Percentiles rank a stretch among this genome's conserved stretches.
Evolutionary conservation across 2,888 invertebrate species (phyloP).

Genomic region (Trachelus iudaicus): DNA sequence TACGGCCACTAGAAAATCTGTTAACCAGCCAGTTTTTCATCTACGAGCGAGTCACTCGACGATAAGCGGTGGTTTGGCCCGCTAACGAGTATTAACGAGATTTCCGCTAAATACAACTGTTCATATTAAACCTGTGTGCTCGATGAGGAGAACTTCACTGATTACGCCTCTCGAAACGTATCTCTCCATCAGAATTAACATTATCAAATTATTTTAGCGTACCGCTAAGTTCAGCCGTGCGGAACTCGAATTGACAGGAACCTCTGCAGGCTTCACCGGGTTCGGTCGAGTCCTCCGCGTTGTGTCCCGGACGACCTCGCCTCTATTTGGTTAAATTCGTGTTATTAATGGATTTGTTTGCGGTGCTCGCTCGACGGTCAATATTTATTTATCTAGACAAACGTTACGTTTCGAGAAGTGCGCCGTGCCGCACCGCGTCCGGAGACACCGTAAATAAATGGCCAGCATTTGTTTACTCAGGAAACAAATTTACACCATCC

Average conservation of each 20-base stretch:
- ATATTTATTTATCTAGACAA: constrained; percentile 57
- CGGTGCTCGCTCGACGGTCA: constrained; percentile 52
- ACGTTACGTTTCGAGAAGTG: constrained; percentile 36
- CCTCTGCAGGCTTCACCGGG: constrained; percentile 39
- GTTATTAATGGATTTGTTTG: constrained; percentile 62
- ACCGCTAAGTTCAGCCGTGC: constrained; percentile 38
- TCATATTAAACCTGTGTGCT: constrained; percentile 45
- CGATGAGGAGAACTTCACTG: constrained; percentile 50
- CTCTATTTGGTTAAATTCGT: constrained; percentile 47
- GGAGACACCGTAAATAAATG: constrained; percentile 48
- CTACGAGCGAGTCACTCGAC: neutral
- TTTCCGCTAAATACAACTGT: constrained; percentile 26
- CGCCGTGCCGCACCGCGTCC: constrained; percentile 16
- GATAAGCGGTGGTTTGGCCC: constrained; percentile 41
- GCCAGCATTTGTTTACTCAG: constrained; percentile 48
- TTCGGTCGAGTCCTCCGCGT: constrained; percentile 24
- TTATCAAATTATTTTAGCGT: constrained; percentile 54
- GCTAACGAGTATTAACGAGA: constrained; percentile 38
- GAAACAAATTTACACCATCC: constrained; percentile 45
- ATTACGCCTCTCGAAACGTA: constrained; percentile 34
- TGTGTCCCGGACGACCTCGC: constrained; percentile 17
- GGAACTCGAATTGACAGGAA: constrained; percentile 50
- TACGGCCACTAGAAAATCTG: neutral
- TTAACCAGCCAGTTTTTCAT: neutral
- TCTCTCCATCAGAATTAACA: constrained; percentile 24